A percentile compares a stretch with the other conserved stretches of the same genome.
These are phyloP conservation scores for Pollicipes pollicipes DNA, from an alignment of 1,140 invertebrate genomes.

Conservation along the genomic window DNA sequence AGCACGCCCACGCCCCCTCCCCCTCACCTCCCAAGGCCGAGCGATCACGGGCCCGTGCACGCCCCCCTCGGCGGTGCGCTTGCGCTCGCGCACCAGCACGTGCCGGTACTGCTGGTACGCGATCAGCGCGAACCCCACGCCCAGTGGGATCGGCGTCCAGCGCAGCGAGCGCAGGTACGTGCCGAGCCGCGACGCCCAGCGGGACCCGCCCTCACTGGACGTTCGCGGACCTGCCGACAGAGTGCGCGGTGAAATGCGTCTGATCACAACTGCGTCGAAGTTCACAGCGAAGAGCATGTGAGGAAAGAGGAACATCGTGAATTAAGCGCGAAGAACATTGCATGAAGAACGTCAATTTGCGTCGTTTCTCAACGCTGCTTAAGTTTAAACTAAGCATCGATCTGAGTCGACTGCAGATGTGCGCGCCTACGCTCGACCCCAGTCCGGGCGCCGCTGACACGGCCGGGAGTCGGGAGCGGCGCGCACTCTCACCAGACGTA, in stretches of 20 bases:
- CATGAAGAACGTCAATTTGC: too few relatives aligned
- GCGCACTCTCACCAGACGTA: background rate
- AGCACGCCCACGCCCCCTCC: too few relatives aligned
- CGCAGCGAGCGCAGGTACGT: slow-evolving; percentile 23
- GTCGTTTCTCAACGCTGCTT: too few relatives aligned
- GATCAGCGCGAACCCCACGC: slow-evolving; percentile 24
- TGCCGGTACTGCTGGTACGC: slow-evolving; percentile 25
- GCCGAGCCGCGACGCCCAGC: background rate
- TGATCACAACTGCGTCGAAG: too few relatives aligned
- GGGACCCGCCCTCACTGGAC: background rate
- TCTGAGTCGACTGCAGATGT: too few relatives aligned
- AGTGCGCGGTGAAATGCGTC: too few relatives aligned
- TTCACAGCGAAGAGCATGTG: too few relatives aligned
- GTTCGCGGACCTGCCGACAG: background rate
- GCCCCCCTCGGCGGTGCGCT: slow-evolving; percentile 14
- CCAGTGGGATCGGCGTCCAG: slow-evolving; percentile 27
- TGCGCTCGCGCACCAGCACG: slow-evolving; percentile 18
- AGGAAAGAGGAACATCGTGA: too few relatives aligned
- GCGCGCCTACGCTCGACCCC: too few relatives aligned
- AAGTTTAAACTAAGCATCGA: too few relatives aligned
- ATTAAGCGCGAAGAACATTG: too few relatives aligned
- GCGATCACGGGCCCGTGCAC: background rate
- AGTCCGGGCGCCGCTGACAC: too few relatives aligned
- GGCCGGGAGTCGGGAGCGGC: background rate
- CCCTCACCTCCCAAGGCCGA: background rate